Evolutionary conservation across 2,113 vertebrate genomes (phyloP).

Genomic region (Dicentrarchus labrax): DNA sequence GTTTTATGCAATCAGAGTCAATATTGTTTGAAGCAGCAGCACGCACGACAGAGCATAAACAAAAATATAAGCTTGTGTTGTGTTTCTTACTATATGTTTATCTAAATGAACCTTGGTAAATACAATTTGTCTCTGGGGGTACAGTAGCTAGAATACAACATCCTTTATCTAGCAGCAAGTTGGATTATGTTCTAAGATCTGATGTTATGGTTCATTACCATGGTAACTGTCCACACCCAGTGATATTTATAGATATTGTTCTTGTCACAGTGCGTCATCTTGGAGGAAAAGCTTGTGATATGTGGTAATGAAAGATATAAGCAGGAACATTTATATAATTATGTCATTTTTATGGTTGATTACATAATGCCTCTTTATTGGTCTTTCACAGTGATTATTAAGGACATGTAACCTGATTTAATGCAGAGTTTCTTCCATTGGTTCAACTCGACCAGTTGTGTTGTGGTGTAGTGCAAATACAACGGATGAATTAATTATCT

Average conservation of each 20-base stretch:
- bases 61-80: neutral
- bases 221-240: constrained; percentile 13
- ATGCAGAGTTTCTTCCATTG: neutral
- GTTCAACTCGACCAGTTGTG: neutral
- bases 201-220: constrained; percentile 6
- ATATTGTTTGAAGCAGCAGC: neutral
- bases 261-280: neutral
- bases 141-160: neutral
- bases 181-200: neutral
- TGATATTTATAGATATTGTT: neutral
- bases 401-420: neutral
- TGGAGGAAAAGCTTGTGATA: neutral
- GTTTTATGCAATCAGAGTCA: neutral
- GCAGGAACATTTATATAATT: constrained; percentile 1
- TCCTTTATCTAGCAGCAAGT: constrained; percentile 5
- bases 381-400: neutral
- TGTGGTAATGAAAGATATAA: constrained; percentile 6
- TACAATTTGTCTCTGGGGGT: neutral
- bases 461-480: neutral
- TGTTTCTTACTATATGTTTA: neutral
- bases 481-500: neutral
- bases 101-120: neutral
- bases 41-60: neutral
- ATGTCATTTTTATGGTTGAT: constrained; percentile 22
- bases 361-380: neutral